Evolutionary conservation across 1,140 invertebrate genomes (phyloP).

Genomic region (Bombus sylvicola): DNA sequence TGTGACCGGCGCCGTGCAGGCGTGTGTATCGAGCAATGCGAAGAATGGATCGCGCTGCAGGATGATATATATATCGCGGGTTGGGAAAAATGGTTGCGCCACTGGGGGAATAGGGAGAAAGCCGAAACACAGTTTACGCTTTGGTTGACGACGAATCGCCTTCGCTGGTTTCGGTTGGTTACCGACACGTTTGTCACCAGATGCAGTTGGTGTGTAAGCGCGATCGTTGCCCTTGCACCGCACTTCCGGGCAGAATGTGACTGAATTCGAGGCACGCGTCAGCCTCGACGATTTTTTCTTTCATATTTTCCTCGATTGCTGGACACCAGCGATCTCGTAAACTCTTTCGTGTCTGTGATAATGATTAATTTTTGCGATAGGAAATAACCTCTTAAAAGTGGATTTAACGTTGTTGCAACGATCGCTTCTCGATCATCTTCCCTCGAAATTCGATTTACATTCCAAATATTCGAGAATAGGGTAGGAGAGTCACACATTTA

Average conservation of each 20-base stretch:
- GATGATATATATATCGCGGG: constrained; percentile 59
- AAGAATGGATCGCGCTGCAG: constrained; percentile 47
- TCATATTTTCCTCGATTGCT: not conserved
- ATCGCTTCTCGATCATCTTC: not conserved
- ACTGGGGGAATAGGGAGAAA: constrained; percentile 29
- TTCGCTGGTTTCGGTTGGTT: constrained; percentile 49
- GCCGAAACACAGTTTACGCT: constrained; percentile 69
- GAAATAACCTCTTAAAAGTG: not conserved
- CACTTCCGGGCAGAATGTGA: not conserved
- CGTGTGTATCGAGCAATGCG: constrained; percentile 15
- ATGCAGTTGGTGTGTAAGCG: constrained; percentile 45
- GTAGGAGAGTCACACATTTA: not conserved
- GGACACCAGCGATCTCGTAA: not conserved
- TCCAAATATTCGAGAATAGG: constrained; percentile 2
- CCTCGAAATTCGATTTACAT: constrained; percentile 46
- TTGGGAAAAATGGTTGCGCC: constrained; percentile 64
- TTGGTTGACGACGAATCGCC: constrained; percentile 65
- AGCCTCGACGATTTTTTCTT: not conserved
- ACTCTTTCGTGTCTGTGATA: not conserved
- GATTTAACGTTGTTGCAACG: constrained; percentile 25
- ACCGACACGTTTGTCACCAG: constrained; percentile 54
- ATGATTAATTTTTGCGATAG: not conserved
- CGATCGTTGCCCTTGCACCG: constrained; percentile 9
- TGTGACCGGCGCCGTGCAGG: constrained; percentile 9
- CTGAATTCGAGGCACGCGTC: not conserved